Evolutionary conservation across 2,888 invertebrate genomes (phyloP).

Genomic region (Apeira syringaria): DNA sequence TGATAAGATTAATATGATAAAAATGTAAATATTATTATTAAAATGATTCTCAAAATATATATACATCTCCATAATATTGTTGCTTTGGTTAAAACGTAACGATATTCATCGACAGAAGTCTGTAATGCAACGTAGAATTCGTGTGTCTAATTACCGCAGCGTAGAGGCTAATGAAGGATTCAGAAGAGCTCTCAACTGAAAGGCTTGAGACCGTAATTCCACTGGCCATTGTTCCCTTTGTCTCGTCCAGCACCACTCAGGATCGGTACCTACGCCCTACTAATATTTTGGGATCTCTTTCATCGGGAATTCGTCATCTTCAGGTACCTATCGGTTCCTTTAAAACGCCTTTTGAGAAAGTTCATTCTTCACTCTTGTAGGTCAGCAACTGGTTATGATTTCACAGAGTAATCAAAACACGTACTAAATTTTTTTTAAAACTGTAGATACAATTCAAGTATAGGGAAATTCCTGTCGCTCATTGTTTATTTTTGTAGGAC

Average conservation of each 20-base stretch:
- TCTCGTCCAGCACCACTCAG: slow-evolving; percentile 43
- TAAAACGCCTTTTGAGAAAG: slow-evolving; percentile 31
- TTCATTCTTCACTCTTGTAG: slow-evolving; percentile 32
- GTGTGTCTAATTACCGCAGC: not conserved
- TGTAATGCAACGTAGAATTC: not conserved
- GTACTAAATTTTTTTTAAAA: too few species aligned
- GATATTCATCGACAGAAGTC: too few species aligned
- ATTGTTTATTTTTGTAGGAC: slow-evolving; percentile 32
- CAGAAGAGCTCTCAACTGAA: slow-evolving; percentile 47
- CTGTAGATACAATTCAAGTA: too few species aligned
- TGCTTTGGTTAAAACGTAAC: too few species aligned
- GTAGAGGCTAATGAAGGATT: slow-evolving; percentile 49
- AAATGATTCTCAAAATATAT: too few species aligned
- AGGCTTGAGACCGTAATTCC: slow-evolving; percentile 58
- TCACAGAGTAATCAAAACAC: too few species aligned
- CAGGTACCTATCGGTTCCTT: slow-evolving; percentile 37
- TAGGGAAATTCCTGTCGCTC: too few species aligned
- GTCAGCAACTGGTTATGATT: slow-evolving; percentile 29
- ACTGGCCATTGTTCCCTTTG: slow-evolving; percentile 60
- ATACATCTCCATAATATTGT: too few species aligned
- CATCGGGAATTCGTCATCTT: slow-evolving; percentile 36
- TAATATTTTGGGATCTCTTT: slow-evolving; percentile 39
- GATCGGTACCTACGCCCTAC: slow-evolving; percentile 37
- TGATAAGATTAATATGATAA: too few species aligned
- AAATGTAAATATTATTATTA: too few species aligned